Conservation (phyloP, 2,888 invertebrate species). For the Oeneis ivallda region DNA sequence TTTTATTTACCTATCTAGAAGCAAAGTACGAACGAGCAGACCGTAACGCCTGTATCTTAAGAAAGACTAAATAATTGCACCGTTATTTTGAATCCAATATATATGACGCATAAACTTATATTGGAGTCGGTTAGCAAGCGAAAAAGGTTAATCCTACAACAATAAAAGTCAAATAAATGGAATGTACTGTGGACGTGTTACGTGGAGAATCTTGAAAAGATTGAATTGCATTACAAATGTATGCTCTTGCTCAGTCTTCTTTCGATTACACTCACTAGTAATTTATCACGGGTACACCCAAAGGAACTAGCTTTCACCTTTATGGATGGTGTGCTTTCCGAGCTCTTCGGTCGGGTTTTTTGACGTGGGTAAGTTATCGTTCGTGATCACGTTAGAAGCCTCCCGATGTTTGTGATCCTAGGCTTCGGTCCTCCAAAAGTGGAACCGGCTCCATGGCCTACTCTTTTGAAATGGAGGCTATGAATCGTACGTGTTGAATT, state of each 20-base stretch:
- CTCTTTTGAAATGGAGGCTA: too few relatives aligned
- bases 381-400: background rate
- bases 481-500: too few relatives aligned
- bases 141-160: background rate
- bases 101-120: background rate
- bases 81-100: too few relatives aligned
- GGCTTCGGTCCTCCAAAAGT: too few relatives aligned
- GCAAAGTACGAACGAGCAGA: too few relatives aligned
- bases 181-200: constrained; percentile 9
- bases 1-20: too few relatives aligned
- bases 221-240: constrained; percentile 29
- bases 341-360: background rate
- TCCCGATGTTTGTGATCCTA: too few relatives aligned
- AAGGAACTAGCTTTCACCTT: constrained; percentile 2
- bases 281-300: constrained; percentile 26
- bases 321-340: background rate
- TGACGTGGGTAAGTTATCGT: background rate
- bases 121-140: background rate
- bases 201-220: constrained; percentile 14
- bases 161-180: constrained; percentile 15
- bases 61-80: too few relatives aligned
- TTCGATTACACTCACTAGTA: constrained; percentile 19
- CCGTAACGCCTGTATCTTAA: too few relatives aligned
- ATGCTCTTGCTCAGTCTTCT: constrained; percentile 22
- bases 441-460: too few relatives aligned